Evolutionary conservation across 2,888 invertebrate genomes (phyloP).

Genomic region (Eupithecia pulchellata): DNA sequence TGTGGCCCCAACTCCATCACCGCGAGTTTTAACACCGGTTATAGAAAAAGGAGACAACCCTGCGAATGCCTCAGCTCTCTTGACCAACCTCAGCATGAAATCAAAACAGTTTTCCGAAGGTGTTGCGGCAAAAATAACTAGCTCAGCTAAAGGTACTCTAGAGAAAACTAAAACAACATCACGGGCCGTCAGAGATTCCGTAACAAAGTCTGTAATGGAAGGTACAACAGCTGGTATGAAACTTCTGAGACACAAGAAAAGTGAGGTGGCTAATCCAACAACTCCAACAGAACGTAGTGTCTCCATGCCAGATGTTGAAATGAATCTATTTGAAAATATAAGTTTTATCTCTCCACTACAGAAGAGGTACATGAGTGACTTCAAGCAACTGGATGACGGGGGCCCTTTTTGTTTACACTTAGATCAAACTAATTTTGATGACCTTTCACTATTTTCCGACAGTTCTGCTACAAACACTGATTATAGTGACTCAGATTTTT

Average conservation of each 20-base stretch:
- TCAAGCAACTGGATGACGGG: constrained; percentile 39
- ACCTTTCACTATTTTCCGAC: constrained; percentile 69
- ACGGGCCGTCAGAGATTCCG: constrained; percentile 80
- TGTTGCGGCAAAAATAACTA: constrained; percentile 81
- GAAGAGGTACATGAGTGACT: constrained; percentile 63
- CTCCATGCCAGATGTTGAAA: constrained; percentile 84
- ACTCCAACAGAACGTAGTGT: constrained; percentile 75
- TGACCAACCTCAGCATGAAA: constrained; percentile 81
- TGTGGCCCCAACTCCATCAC: constrained; percentile 83
- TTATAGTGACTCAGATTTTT: constrained; percentile 67
- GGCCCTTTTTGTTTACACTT: constrained; percentile 58
- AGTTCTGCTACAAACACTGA: constrained; percentile 72
- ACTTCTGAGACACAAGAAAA: constrained; percentile 65
- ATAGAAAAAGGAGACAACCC: constrained; percentile 58
- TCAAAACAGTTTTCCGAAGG: constrained; percentile 86
- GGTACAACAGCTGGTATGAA: constrained; percentile 86
- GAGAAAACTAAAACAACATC: constrained; percentile 80
- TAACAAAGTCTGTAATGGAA: constrained; percentile 87
- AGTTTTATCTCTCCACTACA: constrained; percentile 87
- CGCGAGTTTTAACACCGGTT: constrained; percentile 71
- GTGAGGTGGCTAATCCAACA: constrained; percentile 51
- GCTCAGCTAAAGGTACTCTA: constrained; percentile 75
- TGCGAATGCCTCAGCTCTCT: constrained; percentile 47
- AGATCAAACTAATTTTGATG: constrained; percentile 69
- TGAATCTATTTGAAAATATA: constrained; percentile 87